Conservation (phyloP, 2,797 vertebrate genomes). For the Ammospiza maritima region DNA sequence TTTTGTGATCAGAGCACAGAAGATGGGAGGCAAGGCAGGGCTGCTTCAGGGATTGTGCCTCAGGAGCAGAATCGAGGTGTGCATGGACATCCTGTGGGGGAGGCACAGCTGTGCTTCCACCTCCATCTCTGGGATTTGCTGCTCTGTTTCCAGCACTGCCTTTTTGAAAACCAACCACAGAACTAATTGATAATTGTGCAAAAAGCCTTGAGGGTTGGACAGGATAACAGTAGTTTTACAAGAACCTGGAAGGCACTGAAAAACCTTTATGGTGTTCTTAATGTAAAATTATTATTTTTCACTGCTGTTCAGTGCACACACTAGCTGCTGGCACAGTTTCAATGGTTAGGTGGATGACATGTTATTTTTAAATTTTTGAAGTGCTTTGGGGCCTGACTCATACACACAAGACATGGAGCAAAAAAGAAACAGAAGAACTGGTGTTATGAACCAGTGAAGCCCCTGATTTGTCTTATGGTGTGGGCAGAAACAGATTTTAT, state of each 20-base stretch:
- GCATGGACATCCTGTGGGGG: neutral
- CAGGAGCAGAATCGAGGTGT: accelerated
- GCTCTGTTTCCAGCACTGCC: neutral
- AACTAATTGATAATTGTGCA: conserved; percentile 42
- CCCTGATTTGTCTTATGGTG: neutral
- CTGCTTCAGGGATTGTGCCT: neutral
- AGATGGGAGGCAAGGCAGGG: neutral
- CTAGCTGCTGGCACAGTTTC: conserved; percentile 49
- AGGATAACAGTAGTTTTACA: conserved; percentile 62
- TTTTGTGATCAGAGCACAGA: neutral
- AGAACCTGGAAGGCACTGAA: conserved; percentile 28
- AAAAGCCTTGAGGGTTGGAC: conserved; percentile 48
- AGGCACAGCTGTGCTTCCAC: neutral
- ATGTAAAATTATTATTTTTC: conserved; percentile 68
- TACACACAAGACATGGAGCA: neutral
- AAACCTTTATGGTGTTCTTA: conserved; percentile 58
- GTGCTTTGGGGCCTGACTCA: conserved; percentile 8
- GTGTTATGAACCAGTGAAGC: neutral
- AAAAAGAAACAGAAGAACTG: neutral
- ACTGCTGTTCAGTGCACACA: neutral
- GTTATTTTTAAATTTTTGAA: conserved; percentile 30
- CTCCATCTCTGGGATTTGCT: neutral
- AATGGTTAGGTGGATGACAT: conserved; percentile 41
- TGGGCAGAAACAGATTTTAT: neutral
- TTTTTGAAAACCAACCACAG: conserved; percentile 25